Conservation (phyloP, 2,797 vertebrate genomes). For the Poeciliopsis paucimaculata region DNA sequence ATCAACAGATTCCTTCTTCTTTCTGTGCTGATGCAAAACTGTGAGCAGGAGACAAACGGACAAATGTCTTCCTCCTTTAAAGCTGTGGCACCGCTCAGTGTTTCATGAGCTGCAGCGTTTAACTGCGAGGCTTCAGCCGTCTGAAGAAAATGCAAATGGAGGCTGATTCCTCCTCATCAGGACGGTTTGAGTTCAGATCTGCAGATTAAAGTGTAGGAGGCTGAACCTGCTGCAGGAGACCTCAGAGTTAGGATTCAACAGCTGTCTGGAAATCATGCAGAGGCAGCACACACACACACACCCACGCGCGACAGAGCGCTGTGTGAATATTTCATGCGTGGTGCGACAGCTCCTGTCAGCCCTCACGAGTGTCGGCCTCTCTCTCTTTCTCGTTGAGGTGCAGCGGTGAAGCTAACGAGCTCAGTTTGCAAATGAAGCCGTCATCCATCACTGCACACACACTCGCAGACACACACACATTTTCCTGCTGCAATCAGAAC, state of each 20-base stretch:
- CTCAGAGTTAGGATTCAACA: slow-evolving; percentile 28
- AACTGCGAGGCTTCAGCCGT: background rate
- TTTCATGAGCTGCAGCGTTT: background rate
- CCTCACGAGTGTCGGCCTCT: slow-evolving; percentile 39
- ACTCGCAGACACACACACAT: slow-evolving; percentile 1
- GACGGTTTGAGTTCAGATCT: background rate
- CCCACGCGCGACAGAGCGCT: background rate
- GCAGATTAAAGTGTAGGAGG: background rate
- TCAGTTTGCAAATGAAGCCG: slow-evolving; percentile 63
- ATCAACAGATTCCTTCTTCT: no score
- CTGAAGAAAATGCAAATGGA: background rate
- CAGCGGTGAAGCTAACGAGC: slow-evolving; percentile 55
- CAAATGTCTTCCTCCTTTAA: background rate
- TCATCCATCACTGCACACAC: slow-evolving; percentile 42
- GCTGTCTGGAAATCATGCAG: slow-evolving; percentile 6
- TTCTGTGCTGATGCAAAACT: no score
- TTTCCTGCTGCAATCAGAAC: slow-evolving; percentile 2
- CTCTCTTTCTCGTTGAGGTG: slow-evolving; percentile 36
- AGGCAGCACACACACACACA: background rate
- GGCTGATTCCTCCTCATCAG: slow-evolving; percentile 1
- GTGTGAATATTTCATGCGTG: slow-evolving; percentile 50
- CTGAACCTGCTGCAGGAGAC: slow-evolving; percentile 1
- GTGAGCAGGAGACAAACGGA: background rate
- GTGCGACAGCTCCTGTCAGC: slow-evolving; percentile 35
- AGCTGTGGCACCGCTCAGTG: background rate